Conservation (phyloP, 2,113 vertebrate species). For the Labeo rohita region DNA sequence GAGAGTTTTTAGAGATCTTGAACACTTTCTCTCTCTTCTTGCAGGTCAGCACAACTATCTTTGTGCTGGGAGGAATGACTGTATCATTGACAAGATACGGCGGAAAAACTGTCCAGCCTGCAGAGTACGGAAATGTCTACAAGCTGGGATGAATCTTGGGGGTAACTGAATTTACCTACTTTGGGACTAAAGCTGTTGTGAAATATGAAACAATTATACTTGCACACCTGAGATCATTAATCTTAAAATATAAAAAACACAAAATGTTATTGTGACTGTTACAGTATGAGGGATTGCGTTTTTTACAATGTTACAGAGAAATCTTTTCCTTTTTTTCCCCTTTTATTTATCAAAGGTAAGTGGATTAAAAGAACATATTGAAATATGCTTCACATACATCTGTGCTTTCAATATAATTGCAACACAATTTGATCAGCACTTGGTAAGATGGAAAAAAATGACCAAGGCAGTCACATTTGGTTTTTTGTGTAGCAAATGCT, state of each 20-base stretch:
- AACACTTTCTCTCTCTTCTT: conserved; percentile 40
- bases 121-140: conserved; percentile 97
- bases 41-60: conserved; percentile 99
- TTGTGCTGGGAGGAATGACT: conserved; percentile 98
- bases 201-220: background rate
- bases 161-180: conserved; percentile 73
- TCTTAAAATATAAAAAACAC: conserved; percentile 1
- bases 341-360: conserved; percentile 15
- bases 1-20: background rate
- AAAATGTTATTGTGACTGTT: background rate
- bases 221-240: background rate
- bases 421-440: background rate
- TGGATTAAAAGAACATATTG: background rate
- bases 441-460: background rate
- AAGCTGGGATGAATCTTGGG: conserved; percentile 99
- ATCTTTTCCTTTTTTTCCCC: background rate
- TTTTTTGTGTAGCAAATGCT: background rate
- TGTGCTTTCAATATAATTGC: conserved; percentile 1
- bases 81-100: conserved; percentile 99
- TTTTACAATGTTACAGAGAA: background rate
- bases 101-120: conserved; percentile 99
- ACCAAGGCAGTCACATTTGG: background rate
- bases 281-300: background rate
- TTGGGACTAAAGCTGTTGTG: conserved; percentile 2
- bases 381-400: background rate